These are phyloP conservation scores for Cheumatopsyche charites DNA, from an alignment of 1,140 invertebrate species.

Conservation along the genomic window DNA sequence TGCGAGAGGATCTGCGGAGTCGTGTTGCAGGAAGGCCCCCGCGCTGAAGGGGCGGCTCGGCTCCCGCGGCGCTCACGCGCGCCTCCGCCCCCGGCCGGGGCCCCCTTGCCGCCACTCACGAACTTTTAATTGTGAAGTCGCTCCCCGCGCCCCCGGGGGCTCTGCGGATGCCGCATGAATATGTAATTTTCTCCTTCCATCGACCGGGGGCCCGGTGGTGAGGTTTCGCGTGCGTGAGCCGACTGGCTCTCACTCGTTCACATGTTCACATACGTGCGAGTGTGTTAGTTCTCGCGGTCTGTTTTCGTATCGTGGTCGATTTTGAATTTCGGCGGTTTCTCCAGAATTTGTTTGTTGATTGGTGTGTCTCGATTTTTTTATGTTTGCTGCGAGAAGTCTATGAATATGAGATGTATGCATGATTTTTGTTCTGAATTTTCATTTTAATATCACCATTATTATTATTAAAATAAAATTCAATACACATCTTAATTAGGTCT, in stretches of 20 bases:
- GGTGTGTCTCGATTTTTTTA: too few species aligned
- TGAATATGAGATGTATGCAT: too few species aligned
- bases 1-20: background rate
- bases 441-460: too few species aligned
- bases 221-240: conserved; percentile 22
- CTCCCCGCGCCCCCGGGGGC: conserved; percentile 39
- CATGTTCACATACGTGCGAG: too few species aligned
- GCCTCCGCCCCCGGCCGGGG: conserved; percentile 37
- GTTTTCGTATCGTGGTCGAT: too few species aligned
- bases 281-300: too few species aligned
- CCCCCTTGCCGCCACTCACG: conserved; percentile 33
- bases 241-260: conserved; percentile 7
- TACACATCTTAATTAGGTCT: too few species aligned
- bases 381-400: too few species aligned
- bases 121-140: conserved; percentile 44
- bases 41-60: background rate
- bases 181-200: conserved; percentile 40
- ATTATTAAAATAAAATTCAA: too few species aligned
- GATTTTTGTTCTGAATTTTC: too few species aligned
- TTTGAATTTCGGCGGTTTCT: too few species aligned
- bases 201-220: conserved; percentile 12
- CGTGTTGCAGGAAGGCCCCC: background rate
- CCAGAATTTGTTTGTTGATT: too few species aligned
- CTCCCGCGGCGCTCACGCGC: conserved; percentile 35
- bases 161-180: conserved; percentile 30